Base-by-base conservation (phyloP, 2,113 vertebrate species). In the Larimichthys crocea region DNA sequence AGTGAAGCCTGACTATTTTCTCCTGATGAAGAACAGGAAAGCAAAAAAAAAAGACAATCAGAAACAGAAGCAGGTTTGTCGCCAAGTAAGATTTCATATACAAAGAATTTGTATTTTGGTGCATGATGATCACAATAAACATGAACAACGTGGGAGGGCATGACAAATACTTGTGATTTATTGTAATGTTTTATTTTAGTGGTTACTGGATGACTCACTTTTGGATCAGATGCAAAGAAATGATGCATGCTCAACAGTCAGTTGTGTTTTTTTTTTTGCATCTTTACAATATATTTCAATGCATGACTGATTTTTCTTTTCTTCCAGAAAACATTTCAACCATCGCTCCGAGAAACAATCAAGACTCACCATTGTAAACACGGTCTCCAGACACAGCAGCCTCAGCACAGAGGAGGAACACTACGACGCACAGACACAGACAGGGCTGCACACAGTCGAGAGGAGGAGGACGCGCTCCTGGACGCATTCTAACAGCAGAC, bases 401-500 rank as follows among this genome's bases (percentile, higher is more conserved):
- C 42, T 50, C 56, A 7, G 42, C 79, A 53, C 80, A 62, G 26
- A 29, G 60, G 26, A 91, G 72, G 49, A 88, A 17, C 31, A 80
- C 80, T 15, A 87, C 0, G 26, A 93, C 76, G 10, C 67, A 83
- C 6, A 85, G 26, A 46, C 80, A 61, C 70, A 91, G 56, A 17
- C 29, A 73, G 74, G 69, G 79, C 10, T 24, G 88, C 81, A 60
- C 84, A 11, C 82, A 76, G 61, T 68, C 64, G 59, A 69, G 17
- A 10, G 73, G 74, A 64, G 66, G 16, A 49, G 35, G 71, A 77
- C 75, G 42, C 70, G 80, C 85, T 86, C 75, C 80, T 17, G 79
- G 83, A 92, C 85, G 73, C 94, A 95, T 95, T 68, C 69, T 93
- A 80, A 76, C 55, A 60, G 46, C 72, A 42, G n/a, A 42, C 24